Evolutionary conservation across 2,113 vertebrate species (phyloP), one percentile per base, ranked within the genome.

Genomic region (Neolamprologus tretocephalus): DNA sequence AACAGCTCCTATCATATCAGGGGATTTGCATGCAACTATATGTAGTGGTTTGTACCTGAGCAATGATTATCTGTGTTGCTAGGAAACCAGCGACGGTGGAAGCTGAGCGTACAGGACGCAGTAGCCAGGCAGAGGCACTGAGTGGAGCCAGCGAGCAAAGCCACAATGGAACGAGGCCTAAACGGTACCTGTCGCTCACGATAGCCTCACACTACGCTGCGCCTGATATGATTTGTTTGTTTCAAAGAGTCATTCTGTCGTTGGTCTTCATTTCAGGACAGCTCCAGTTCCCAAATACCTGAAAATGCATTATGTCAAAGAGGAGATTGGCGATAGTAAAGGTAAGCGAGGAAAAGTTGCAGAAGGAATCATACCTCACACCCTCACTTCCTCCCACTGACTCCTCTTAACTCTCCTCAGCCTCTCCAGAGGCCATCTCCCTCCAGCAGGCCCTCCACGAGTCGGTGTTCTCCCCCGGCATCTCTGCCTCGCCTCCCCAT

Each of bases 401-500:
- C 45, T 66, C 28, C 37, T 21, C n/a, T 33, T 21, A 5, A 37
- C n/a, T 85, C 19, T 61, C 37, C 75, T 26, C 86, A 94, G 93
- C 89, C 86, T 90, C 94, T 96, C 96, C 96, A 89, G 93, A 96
- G 19, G 86, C 95, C 71, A 92, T 96, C 80, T 97, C 96, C 79
- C 96, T 98, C 55, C 98, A 98, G 96, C 97, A 98, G 95, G 97
- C 97, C 54, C 96, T 98, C 51, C 97, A 98, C 63, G 97, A 98
- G 91, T 98, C 98, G 6, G 97, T 98, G 90, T 98, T 98, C 88
- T 97, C 97, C 90, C 97, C 97, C 51, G 96, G 97, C 88, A 94
- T 97, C 94, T 96, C 96, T 23, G 87, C 97, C 73, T 96, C 95
- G 45, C 97, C 97, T 2, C 95, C 94, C 6, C 97, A 97, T 87